phyloP scores from a whole-genome alignment of 2,888 invertebrate genomes.

The Diloba caeruleocephala region DNA sequence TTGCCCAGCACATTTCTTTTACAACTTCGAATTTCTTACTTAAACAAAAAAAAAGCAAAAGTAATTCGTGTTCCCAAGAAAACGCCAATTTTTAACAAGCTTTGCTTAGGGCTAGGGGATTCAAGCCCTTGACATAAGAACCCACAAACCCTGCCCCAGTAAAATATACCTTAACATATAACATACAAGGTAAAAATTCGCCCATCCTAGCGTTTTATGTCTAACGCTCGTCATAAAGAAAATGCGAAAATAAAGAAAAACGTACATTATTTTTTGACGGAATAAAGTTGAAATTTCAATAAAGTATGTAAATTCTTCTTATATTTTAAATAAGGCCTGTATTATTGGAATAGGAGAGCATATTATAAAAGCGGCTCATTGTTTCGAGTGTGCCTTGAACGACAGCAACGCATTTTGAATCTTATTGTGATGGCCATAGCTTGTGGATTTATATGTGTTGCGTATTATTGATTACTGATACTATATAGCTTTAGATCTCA shows the following conservation, averaged over 20 bases:
- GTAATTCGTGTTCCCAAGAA: constrained; percentile 54
- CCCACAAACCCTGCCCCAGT: neutral
- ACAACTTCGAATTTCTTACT: constrained; percentile 26
- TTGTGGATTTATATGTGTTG: constrained; percentile 7
- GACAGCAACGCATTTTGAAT: neutral
- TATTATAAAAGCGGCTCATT: constrained; percentile 47
- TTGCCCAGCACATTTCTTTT: constrained; percentile 13
- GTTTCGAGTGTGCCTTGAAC: constrained; percentile 32
- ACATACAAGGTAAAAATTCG: neutral
- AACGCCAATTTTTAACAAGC: constrained; percentile 59
- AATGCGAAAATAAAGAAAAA: constrained; percentile 49
- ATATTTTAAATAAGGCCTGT: constrained; percentile 46
- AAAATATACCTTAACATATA: neutral
- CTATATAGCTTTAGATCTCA: constrained; percentile 39
- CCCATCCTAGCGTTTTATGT: neutral
- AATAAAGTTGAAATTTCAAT: constrained; percentile 58
- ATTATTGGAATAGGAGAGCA: constrained; percentile 40
- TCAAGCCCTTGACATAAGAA: constrained; percentile 51
- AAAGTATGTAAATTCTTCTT: constrained; percentile 45
- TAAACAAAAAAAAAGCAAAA: constrained; percentile 45
- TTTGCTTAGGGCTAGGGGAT: constrained; percentile 45
- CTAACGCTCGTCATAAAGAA: constrained; percentile 35
- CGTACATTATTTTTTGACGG: constrained; percentile 51
- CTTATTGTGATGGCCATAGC: accelerated
- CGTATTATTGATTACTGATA: constrained; percentile 53